Evolutionary conservation across 1,140 invertebrate genomes (phyloP).

Genomic region (Maconellicoccus hirsutus): DNA sequence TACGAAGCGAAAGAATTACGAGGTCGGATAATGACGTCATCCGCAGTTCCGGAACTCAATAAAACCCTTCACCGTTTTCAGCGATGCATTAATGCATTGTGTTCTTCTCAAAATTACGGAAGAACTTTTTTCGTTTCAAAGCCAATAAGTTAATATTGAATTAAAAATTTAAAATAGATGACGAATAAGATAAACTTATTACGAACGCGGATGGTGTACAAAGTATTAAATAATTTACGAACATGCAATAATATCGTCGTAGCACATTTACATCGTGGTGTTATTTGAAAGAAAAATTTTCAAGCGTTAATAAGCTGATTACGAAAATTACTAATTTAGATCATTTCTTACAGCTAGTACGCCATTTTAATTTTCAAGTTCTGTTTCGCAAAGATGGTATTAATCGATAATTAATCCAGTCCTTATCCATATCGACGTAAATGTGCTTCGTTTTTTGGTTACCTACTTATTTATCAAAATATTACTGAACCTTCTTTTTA

Average conservation of each 20-base stretch:
- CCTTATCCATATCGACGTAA: background rate
- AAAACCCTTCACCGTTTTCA: background rate
- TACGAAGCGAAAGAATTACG: background rate
- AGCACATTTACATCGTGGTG: background rate
- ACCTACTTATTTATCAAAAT: constrained; percentile 16
- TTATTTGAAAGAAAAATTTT: background rate
- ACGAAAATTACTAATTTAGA: background rate
- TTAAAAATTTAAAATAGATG: too few relatives aligned
- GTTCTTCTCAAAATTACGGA: too few relatives aligned
- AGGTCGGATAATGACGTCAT: background rate
- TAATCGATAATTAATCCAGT: too few relatives aligned
- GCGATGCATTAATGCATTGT: too few relatives aligned
- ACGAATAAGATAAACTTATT: too few relatives aligned
- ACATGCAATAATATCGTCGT: background rate
- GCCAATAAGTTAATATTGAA: too few relatives aligned
- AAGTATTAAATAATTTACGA: too few relatives aligned
- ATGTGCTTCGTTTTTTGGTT: constrained; percentile 6
- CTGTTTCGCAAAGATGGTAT: background rate
- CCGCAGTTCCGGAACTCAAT: background rate
- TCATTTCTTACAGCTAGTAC: background rate
- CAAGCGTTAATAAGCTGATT: background rate
- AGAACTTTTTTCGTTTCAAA: too few relatives aligned
- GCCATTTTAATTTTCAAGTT: background rate
- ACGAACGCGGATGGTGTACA: too few relatives aligned
- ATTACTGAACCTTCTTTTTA: background rate